Percentiles rank a stretch among this genome's conserved stretches.
Conservation (phyloP, 1,140 invertebrate species). For the Platyura marginata region DNA sequence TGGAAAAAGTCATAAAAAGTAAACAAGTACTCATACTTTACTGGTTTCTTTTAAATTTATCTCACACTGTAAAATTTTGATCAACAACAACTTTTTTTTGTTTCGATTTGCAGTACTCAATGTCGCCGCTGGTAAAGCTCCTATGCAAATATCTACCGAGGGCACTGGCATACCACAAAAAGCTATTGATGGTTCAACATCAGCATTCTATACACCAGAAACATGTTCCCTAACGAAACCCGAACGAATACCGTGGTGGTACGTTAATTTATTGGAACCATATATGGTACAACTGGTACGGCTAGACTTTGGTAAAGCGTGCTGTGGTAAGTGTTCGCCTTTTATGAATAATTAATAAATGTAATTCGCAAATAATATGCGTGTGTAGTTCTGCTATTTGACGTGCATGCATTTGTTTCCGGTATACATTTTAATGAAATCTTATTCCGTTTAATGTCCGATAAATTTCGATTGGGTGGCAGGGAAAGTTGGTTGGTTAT, state of each 20-base stretch:
- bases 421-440: too few species aligned
- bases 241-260: slow-evolving; percentile 82
- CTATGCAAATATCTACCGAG: slow-evolving; percentile 80
- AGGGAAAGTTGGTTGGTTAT: too few species aligned
- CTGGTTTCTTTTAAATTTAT: not conserved
- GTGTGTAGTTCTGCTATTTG: too few species aligned
- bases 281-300: slow-evolving; percentile 89
- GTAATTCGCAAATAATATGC: too few species aligned
- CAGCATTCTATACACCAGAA: slow-evolving; percentile 57
- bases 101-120: slow-evolving; percentile 60
- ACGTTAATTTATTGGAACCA: slow-evolving; percentile 84
- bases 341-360: too few species aligned
- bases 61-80: not conserved
- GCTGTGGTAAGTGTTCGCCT: slow-evolving; percentile 76
- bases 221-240: slow-evolving; percentile 75
- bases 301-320: slow-evolving; percentile 80
- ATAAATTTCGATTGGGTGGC: too few species aligned
- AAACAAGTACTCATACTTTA: not conserved
- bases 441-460: too few species aligned
- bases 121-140: slow-evolving; percentile 85
- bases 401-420: too few species aligned
- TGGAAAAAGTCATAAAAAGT: too few species aligned
- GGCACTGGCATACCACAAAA: slow-evolving; percentile 73
- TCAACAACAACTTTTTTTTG: slow-evolving; percentile 1
- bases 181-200: slow-evolving; percentile 79